Conservation (phyloP, 2,797 vertebrate genomes). For the Onychomys torridus region DNA sequence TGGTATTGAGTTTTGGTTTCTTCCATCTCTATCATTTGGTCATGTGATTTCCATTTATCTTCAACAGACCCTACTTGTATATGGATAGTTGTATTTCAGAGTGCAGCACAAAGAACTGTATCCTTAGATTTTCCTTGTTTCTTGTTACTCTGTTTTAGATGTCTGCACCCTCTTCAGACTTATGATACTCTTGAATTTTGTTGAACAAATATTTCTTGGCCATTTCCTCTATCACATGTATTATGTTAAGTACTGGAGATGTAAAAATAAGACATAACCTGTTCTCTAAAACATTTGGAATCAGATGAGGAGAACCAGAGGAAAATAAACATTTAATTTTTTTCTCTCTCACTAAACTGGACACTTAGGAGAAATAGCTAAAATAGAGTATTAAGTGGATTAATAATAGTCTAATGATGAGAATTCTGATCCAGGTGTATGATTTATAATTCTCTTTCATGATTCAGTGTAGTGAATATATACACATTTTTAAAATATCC, state of each 20-base stretch:
- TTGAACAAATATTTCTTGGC: slow-evolving; percentile 49
- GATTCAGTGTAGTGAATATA: neutral
- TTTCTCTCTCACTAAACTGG: neutral
- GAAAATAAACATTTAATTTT: slow-evolving; percentile 57
- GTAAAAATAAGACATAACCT: slow-evolving; percentile 39
- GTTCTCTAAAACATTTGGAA: slow-evolving; percentile 26
- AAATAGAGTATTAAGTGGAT: slow-evolving; percentile 52
- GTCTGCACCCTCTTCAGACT: slow-evolving; percentile 20
- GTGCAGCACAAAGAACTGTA: slow-evolving; percentile 2
- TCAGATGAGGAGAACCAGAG: slow-evolving; percentile 26
- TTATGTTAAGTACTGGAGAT: neutral
- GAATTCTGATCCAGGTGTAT: slow-evolving; percentile 8
- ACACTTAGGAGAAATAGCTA: slow-evolving; percentile 18
- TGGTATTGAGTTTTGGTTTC: slow-evolving; percentile 56
- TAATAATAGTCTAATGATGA: slow-evolving; percentile 34
- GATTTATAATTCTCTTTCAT: neutral
- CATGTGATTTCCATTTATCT: slow-evolving; percentile 20
- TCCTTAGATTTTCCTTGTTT: slow-evolving; percentile 51
- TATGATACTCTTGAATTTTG: slow-evolving; percentile 3
- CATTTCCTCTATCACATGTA: slow-evolving; percentile 14
- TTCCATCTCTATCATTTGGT: slow-evolving; percentile 15
- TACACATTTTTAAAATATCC: neutral
- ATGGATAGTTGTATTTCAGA: slow-evolving; percentile 27
- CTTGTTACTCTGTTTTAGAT: neutral
- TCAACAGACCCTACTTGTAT: neutral